Conservation (phyloP, 2,113 vertebrate species). For the Fulmarus glacialis region DNA sequence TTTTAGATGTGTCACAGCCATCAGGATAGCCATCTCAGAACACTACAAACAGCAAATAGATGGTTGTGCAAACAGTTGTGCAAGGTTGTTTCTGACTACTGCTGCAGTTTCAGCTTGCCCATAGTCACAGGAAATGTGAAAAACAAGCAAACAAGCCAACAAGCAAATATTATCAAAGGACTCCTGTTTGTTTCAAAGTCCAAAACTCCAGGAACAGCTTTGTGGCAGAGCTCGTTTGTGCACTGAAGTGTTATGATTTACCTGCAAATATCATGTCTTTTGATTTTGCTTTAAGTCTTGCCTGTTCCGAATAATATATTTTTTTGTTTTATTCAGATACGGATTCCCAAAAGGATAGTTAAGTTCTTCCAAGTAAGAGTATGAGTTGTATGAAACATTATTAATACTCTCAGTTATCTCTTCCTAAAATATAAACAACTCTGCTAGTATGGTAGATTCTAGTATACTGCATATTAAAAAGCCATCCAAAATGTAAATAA, state of each 20-base stretch:
- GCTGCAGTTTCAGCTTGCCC: neutral
- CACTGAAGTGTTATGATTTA: neutral
- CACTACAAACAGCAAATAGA: neutral
- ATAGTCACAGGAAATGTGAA: neutral
- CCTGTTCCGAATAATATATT: neutral
- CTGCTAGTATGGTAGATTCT: neutral
- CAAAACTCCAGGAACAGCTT: neutral
- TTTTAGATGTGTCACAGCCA: neutral
- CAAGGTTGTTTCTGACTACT: neutral
- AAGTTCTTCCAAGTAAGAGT: neutral
- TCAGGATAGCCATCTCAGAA: neutral
- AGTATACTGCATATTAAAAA: neutral
- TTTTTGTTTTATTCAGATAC: neutral
- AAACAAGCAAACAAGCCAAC: neutral
- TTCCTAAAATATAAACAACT: neutral
- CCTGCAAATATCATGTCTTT: neutral
- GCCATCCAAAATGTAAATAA: neutral
- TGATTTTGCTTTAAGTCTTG: neutral
- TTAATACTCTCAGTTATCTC: neutral
- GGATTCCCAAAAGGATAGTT: neutral
- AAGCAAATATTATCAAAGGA: neutral
- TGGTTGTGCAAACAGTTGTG: neutral
- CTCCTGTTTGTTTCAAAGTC: fast-evolving
- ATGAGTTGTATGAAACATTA: neutral
- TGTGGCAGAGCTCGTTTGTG: neutral